Evolutionary conservation across 1,140 invertebrate species (phyloP).

Genomic region (Leptopilina boulardi): DNA sequence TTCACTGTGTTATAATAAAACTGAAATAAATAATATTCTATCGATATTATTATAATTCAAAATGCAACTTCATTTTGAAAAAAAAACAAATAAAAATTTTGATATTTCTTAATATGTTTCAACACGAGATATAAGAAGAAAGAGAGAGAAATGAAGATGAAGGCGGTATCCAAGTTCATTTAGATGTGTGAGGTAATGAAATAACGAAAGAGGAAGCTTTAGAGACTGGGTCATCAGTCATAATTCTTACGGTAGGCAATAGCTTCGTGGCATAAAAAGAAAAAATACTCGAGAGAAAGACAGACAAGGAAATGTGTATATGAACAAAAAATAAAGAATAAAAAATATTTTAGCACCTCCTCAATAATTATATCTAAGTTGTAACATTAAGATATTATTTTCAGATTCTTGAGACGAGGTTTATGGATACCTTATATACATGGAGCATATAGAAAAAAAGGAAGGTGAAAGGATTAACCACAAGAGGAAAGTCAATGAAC

Average conservation of each 20-base stretch:
- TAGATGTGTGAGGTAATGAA: slow-evolving; percentile 28
- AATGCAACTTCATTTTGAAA: too few species aligned
- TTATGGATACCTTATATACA: neutral
- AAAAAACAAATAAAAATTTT: too few species aligned
- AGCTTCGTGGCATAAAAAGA: neutral
- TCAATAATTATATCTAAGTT: slow-evolving; percentile 6
- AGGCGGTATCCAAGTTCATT: neutral
- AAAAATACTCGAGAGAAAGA: neutral
- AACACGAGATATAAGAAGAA: neutral
- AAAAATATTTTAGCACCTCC: neutral
- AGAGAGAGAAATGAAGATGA: neutral
- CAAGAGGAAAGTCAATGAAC: slow-evolving; percentile 26
- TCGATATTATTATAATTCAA: too few species aligned
- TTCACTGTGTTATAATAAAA: too few species aligned
- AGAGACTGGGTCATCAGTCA: slow-evolving; percentile 25
- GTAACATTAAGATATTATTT: slow-evolving; percentile 3
- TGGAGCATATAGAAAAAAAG: neutral
- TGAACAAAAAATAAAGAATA: neutral
- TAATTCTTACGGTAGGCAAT: slow-evolving; percentile 23
- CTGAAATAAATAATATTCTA: too few species aligned
- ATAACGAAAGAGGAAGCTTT: slow-evolving; percentile 27
- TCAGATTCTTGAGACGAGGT: neutral
- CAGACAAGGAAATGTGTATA: neutral
- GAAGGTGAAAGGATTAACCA: slow-evolving; percentile 23
- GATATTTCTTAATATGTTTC: neutral